phyloP scores from a whole-genome alignment of 64 coral and sea anemone genomes.

The Pocillopora verrucosa region DNA sequence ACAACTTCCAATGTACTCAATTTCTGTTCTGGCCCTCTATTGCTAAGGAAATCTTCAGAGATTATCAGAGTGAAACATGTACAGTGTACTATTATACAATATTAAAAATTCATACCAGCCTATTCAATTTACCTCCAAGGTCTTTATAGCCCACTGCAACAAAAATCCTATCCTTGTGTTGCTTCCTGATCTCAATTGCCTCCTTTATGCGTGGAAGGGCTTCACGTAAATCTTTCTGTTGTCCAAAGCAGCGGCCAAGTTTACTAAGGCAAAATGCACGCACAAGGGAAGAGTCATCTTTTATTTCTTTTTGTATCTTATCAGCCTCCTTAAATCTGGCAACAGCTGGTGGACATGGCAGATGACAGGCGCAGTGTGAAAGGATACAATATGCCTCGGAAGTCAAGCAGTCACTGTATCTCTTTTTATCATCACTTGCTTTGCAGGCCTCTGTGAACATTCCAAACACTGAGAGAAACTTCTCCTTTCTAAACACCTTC shows the following conservation, averaged over 20 bases:
- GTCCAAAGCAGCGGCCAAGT: slow-evolving; percentile 78
- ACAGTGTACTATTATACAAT: background rate
- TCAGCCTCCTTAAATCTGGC: slow-evolving; percentile 76
- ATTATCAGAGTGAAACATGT: too few relatives aligned
- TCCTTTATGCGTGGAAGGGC: slow-evolving; percentile 53
- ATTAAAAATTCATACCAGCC: background rate
- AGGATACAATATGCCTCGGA: slow-evolving; percentile 89
- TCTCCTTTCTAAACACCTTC: slow-evolving; percentile 76
- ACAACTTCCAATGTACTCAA: too few relatives aligned
- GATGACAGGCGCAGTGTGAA: slow-evolving; percentile 89
- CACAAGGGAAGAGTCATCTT: slow-evolving; percentile 57
- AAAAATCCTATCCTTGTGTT: slow-evolving; percentile 50
- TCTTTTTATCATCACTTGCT: slow-evolving; percentile 43
- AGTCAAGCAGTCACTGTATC: slow-evolving; percentile 82
- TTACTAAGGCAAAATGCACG: slow-evolving; percentile 76
- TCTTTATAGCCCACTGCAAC: slow-evolving; percentile 85
- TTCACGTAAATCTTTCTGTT: slow-evolving; percentile 50
- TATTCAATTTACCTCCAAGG: slow-evolving; percentile 65
- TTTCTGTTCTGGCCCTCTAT: too few relatives aligned
- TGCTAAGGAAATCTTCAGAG: too few relatives aligned
- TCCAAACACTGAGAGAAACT: slow-evolving; percentile 73
- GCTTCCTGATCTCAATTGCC: slow-evolving; percentile 72
- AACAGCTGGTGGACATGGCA: slow-evolving; percentile 80
- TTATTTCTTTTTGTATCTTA: slow-evolving; percentile 60
- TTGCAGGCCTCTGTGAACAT: slow-evolving; percentile 66